Conservation (phyloP, 1,140 invertebrate species). For the Eriosoma lanigerum region DNA sequence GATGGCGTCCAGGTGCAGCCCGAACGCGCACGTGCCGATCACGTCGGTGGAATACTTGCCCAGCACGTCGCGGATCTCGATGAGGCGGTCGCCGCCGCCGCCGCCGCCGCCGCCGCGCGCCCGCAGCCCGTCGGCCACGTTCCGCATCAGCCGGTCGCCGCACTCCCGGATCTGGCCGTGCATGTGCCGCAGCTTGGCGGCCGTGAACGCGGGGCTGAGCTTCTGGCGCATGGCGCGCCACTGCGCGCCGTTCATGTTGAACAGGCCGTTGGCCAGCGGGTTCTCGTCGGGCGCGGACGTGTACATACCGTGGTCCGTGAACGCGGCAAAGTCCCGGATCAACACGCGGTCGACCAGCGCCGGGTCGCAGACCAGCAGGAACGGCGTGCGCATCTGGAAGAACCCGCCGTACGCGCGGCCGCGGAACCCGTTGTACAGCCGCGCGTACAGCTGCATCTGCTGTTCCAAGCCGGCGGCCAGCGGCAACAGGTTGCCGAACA, state of each 20-base stretch:
- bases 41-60: conserved; percentile 54
- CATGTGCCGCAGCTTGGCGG: conserved; percentile 64
- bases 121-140: conserved; percentile 16
- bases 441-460: background rate
- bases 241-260: conserved; percentile 59
- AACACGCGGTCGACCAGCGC: conserved; percentile 57
- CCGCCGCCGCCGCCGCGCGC: background rate
- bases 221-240: conserved; percentile 62
- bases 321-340: conserved; percentile 60
- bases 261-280: conserved; percentile 62
- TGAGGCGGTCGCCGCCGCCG: no score
- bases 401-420: conserved; percentile 40
- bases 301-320: conserved; percentile 58
- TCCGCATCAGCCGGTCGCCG: conserved; percentile 53
- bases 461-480: background rate
- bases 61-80: conserved; percentile 35
- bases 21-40: conserved; percentile 56
- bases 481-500: conserved; percentile 52
- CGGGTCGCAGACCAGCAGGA: conserved; percentile 50
- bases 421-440: background rate
- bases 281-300: conserved; percentile 57
- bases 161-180: conserved; percentile 60
- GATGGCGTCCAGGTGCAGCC: conserved; percentile 57
- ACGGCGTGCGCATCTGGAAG: conserved; percentile 53
- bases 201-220: conserved; percentile 63